Conservation (phyloP, 2,888 invertebrate species). For the Euclidia mi region DNA sequence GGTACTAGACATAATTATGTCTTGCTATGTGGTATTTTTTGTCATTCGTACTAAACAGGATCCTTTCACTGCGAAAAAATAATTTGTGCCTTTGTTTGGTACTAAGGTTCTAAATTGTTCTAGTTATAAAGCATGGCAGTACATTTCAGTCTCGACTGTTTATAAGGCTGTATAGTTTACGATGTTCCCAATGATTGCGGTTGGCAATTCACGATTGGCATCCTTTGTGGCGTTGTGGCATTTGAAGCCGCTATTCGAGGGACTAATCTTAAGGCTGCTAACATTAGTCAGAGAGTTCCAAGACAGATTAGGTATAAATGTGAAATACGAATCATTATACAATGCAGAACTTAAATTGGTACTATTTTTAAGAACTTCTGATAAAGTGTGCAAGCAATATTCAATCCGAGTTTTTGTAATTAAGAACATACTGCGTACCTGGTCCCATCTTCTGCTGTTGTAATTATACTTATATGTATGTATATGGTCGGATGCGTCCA, state of each 20-base stretch:
- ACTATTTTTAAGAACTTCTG: too few relatives aligned
- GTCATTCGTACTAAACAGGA: too few relatives aligned
- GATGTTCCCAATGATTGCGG: constrained; percentile 65
- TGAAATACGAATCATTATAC: constrained; percentile 12
- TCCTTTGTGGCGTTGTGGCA: constrained; percentile 72
- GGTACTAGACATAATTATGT: too few relatives aligned
- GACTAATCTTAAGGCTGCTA: constrained; percentile 62
- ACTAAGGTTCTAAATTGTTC: constrained; percentile 3
- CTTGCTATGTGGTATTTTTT: too few relatives aligned
- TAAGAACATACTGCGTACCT: constrained; percentile 42
- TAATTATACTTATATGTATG: constrained; percentile 22
- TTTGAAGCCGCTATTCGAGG: constrained; percentile 66
- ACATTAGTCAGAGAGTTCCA: constrained; percentile 55
- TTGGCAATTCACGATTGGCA: constrained; percentile 78
- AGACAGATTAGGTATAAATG: constrained; percentile 27
- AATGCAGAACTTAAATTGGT: constrained; percentile 8
- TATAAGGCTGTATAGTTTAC: constrained; percentile 60
- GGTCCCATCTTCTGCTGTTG: constrained; percentile 36
- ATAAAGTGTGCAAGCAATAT: background rate
- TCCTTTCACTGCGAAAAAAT: too few relatives aligned
- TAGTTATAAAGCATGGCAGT: constrained; percentile 27
- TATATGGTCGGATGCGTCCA: constrained; percentile 70
- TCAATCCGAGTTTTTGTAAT: constrained; percentile 38
- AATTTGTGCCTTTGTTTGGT: constrained; percentile 19
- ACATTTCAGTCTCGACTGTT: constrained; percentile 38